These are phyloP conservation scores for Drosophila leontia DNA, from an alignment of 1,140 invertebrate species.

Conservation along the genomic window DNA sequence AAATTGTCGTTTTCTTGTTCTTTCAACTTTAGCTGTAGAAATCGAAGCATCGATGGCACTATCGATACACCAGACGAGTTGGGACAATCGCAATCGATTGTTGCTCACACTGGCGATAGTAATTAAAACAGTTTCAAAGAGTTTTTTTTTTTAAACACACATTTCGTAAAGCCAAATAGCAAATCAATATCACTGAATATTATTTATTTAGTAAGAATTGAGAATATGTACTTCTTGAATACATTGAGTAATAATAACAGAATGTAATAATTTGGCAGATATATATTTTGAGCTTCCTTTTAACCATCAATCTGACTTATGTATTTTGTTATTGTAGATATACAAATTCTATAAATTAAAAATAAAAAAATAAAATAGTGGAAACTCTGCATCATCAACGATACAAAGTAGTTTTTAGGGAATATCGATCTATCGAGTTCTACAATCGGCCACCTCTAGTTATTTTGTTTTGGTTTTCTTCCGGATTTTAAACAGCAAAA, in stretches of 20 bases:
- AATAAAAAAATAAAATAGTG: neutral
- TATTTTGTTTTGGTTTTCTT: conserved; percentile 31
- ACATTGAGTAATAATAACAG: too few species aligned
- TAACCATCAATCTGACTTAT: too few species aligned
- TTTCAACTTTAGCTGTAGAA: conserved; percentile 25
- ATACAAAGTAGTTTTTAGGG: too few species aligned
- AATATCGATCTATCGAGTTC: neutral
- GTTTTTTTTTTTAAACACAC: neutral
- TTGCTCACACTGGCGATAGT: neutral
- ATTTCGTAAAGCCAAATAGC: neutral
- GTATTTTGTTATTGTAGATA: too few species aligned
- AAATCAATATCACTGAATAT: too few species aligned
- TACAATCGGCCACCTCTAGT: neutral
- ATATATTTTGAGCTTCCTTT: too few species aligned
- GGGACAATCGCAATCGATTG: neutral
- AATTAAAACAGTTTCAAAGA: neutral
- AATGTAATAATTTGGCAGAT: too few species aligned
- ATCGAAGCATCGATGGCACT: neutral
- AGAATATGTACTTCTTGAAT: too few species aligned
- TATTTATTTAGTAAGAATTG: too few species aligned
- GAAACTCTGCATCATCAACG: neutral
- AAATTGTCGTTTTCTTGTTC: conserved; percentile 59
- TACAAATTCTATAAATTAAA: neutral
- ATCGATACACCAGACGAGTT: neutral
- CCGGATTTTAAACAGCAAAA: conserved; percentile 19